Conservation (phyloP, 1,140 invertebrate species). For the Battus philenor region DNA sequence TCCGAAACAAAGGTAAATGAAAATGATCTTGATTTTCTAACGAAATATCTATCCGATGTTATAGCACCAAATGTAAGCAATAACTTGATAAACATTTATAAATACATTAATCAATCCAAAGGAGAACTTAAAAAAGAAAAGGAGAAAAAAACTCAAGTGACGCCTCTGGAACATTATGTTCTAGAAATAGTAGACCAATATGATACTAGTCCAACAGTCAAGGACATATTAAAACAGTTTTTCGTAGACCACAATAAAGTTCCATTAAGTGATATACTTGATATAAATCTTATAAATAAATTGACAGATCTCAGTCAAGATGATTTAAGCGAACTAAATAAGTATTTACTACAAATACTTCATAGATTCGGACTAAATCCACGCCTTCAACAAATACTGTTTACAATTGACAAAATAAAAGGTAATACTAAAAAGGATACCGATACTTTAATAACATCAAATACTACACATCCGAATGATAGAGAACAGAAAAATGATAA, state of each 20-base stretch:
- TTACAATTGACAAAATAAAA: neutral
- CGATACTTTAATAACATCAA: too few species aligned
- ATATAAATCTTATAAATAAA: too few species aligned
- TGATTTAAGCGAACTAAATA: neutral
- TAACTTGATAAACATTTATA: neutral
- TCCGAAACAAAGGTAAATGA: conserved; percentile 1
- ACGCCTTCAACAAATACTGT: neutral
- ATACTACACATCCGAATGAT: too few species aligned
- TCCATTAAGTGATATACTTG: too few species aligned
- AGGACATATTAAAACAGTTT: neutral
- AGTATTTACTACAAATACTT: neutral
- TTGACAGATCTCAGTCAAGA: neutral
- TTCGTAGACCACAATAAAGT: too few species aligned
- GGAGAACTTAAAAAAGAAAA: neutral
- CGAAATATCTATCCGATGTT: neutral
- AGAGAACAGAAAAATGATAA: neutral
- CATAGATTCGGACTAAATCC: neutral
- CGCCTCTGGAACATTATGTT: neutral
- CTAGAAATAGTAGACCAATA: neutral
- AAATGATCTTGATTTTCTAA: neutral
- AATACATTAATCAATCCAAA: neutral
- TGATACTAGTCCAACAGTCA: neutral
- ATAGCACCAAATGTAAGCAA: neutral
- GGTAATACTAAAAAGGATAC: too few species aligned
- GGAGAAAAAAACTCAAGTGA: neutral